Evolutionary conservation across 2,797 vertebrate species (phyloP), one percentile per base, ranked within the genome.

Genomic region (Alfaro cultratus): DNA sequence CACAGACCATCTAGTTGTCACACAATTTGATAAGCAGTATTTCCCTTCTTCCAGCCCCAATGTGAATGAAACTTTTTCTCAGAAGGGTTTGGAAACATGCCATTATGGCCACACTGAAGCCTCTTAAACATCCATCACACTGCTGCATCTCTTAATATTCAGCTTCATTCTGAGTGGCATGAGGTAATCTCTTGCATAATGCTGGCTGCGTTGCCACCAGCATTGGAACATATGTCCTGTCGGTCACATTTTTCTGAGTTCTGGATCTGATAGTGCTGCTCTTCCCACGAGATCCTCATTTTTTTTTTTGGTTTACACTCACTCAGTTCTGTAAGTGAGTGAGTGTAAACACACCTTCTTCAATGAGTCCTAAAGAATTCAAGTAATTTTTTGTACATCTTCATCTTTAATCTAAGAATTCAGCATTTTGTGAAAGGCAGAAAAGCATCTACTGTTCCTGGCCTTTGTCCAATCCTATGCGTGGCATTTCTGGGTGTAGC

Each of bases 381-480:
- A 71, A 71, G 41, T 46, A 3, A 26, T 71, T 29, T 29, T 70
- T 29, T 45, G 26, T 45, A n/a, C 10, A 5, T 12, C 23, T 41
- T 26, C 4, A 2, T 16, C 13, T 45, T 45, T 71, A 45, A 53
- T 86, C 78, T 78, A 79, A 82, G 45, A 81, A 79, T 72, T 4
- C 23, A 74, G 60, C 62, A 73, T 39, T 79, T 55, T 1, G 82
- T 68, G 73, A 78, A 81, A 79, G 76, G 74, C 73, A 71, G 74
- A 75, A 81, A 77, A 51, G 80, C 85, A 26, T 83, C 89, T 87
- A 84, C 87, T 86, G 83, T 89, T 76, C 75, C 2, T 85, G 84
- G 79, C 83, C 86, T 89, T 68, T 78, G 84, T 91, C 87, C 85
- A 86, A 83, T 71, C 41, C 64, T 70, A 71, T 75, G 74, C 57